Evolutionary conservation across 1,140 invertebrate genomes (phyloP), one percentile per base, ranked within the genome.

Genomic region (Micrasema longulum): DNA sequence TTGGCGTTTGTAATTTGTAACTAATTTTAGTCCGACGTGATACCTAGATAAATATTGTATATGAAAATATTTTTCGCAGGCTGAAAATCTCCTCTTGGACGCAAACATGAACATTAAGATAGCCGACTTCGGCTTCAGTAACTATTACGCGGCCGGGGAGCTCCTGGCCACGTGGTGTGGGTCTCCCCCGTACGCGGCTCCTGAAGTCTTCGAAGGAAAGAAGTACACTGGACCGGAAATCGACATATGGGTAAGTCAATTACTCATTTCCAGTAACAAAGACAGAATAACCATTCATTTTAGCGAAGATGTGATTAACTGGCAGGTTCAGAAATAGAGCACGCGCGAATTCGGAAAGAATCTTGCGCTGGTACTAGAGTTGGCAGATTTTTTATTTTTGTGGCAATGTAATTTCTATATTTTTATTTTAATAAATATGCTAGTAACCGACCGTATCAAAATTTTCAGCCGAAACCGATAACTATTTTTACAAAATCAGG

Each of bases 131-230:
- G 96, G 96, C 76, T 97, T 97, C 87, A 96, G 94, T 77, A 97
- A 97, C 85, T 94, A 95, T 83, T 97, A 93, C 82, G 91, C 91
- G 78, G 87, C 89, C 43, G 94, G 93, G 50, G 90, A 93, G 73
- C 87, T 94, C 26, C 85, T 97, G 41, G 93, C 91, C 60, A 99
- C 97, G 41, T 98, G 96, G 96, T 99, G 97, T 86, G 96, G 96
- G 1, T 96, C 94, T 45, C 97, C 97, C n/a, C 97, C 97, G 18
- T 99, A 99, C 84, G 97, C 97, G 60, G 97, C 97, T 14, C 97
- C 97, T 16, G 97, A 99, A 88, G 90, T 99, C 50, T 98, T 99
- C 85, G 95, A 98, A 83, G 97, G 97, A 55, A 95, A 95, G 79
- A 91, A 95, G 80, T 99, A 99, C 79, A 95, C 97, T 77, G 97